Evolutionary conservation across 2,797 vertebrate genomes (phyloP).

Genomic region (Trichosurus vulpecula): DNA sequence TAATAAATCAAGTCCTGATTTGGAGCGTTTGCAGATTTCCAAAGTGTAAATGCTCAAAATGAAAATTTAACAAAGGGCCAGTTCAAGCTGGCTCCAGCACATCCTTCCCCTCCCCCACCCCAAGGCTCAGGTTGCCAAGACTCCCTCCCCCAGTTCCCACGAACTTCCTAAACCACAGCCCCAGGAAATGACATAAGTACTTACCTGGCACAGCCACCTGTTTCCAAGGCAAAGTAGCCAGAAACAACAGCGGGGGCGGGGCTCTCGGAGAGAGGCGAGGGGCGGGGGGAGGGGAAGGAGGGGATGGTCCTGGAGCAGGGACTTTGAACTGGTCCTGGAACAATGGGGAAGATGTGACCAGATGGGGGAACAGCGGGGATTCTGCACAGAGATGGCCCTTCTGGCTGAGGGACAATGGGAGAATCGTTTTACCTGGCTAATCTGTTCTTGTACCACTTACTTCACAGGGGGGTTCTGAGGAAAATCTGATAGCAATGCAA

Average conservation of each 20-base stretch:
- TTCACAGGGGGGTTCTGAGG: not conserved
- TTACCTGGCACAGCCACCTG: not conserved
- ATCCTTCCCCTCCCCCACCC: not conserved
- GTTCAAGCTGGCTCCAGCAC: not conserved
- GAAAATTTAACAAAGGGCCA: not conserved
- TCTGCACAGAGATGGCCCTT: not conserved
- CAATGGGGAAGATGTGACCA: not conserved
- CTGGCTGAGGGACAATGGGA: not conserved
- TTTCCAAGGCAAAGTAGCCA: not conserved
- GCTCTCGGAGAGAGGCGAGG: too few species aligned
- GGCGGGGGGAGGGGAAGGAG: not conserved
- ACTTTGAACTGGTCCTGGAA: not conserved
- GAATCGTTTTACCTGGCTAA: not conserved
- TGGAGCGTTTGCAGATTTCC: not conserved
- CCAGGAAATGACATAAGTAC: not conserved
- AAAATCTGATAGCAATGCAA: not conserved
- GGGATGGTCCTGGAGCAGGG: not conserved
- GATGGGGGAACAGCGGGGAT: not conserved
- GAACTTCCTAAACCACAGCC: not conserved
- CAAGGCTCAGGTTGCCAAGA: not conserved
- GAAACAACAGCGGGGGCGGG: not conserved
- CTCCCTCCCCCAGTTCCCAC: not conserved
- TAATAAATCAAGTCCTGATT: not conserved
- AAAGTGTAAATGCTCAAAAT: not conserved
- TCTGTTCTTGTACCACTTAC: not conserved